phyloP scores from a whole-genome alignment of 2,888 invertebrate species.

The Ceriagrion tenellum region DNA sequence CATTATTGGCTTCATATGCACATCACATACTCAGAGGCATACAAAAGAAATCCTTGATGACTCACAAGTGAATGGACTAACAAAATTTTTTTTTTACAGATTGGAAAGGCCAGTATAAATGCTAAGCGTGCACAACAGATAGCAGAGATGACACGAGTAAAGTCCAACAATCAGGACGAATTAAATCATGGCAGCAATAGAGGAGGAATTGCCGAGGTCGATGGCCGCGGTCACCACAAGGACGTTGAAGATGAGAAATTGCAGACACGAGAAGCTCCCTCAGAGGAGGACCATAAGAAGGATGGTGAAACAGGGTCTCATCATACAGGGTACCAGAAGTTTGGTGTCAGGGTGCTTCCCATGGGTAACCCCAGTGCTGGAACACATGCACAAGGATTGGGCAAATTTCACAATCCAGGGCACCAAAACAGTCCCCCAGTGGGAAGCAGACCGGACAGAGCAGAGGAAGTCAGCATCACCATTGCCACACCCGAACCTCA shows the following conservation, averaged over 20 bases:
- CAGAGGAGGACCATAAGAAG: constrained; percentile 70
- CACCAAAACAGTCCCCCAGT: constrained; percentile 46
- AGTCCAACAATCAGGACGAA: constrained; percentile 36
- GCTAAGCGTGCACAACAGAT: constrained; percentile 68
- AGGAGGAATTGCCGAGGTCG: not conserved
- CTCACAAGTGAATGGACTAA: not conserved
- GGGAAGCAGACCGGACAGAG: constrained; percentile 48
- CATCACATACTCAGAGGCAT: not conserved
- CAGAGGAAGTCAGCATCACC: constrained; percentile 14
- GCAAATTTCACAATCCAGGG: constrained; percentile 42
- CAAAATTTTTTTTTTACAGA: constrained; percentile 69
- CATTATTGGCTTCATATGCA: not conserved
- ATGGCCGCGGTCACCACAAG: constrained; percentile 70
- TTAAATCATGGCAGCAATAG: not conserved
- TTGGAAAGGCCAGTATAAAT: constrained; percentile 71
- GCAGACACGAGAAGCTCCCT: constrained; percentile 71
- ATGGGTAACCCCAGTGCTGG: constrained; percentile 48
- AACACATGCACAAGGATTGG: constrained; percentile 40
- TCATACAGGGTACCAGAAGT: constrained; percentile 79
- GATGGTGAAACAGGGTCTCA: constrained; percentile 60
- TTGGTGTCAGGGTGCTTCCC: constrained; percentile 85
- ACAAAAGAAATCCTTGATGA: not conserved
- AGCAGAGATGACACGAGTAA: constrained; percentile 51
- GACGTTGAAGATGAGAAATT: constrained; percentile 74
- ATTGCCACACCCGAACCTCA: constrained; percentile 58